phyloP scores from a whole-genome alignment of 30 jellyfish, hydroid and myxozoan species.

The Cassiopea andromeda region DNA sequence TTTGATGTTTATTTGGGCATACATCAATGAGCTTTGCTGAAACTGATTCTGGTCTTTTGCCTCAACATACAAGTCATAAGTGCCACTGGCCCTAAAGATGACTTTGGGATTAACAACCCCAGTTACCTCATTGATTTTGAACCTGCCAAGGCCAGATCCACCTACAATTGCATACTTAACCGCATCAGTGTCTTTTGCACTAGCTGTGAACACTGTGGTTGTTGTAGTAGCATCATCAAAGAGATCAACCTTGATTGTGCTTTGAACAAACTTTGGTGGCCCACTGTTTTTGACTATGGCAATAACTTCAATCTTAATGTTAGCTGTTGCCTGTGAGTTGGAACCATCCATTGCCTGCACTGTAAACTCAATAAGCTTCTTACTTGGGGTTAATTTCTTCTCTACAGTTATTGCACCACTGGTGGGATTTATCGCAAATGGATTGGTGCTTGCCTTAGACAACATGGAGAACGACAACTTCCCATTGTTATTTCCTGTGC shows the following conservation, averaged over 20 bases:
- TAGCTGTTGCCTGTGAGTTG: slow-evolving; percentile 44
- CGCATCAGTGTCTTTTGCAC: slow-evolving; percentile 55
- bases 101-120: slow-evolving; percentile 87
- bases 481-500: slow-evolving; percentile 64
- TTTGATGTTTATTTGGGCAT: slow-evolving; percentile 71
- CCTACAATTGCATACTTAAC: slow-evolving; percentile 67
- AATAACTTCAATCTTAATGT: slow-evolving; percentile 49
- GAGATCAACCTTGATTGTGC: slow-evolving; percentile 73
- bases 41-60: slow-evolving; percentile 83
- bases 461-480: slow-evolving; percentile 64
- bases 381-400: slow-evolving; percentile 37
- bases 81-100: slow-evolving; percentile 45
- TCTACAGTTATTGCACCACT: slow-evolving; percentile 87
- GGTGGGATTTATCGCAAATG: slow-evolving; percentile 66
- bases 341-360: slow-evolving; percentile 82
- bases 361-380: slow-evolving; percentile 10
- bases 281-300: slow-evolving; percentile 57
- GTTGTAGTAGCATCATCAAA: slow-evolving; percentile 54
- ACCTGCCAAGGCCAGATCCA: slow-evolving; percentile 96
- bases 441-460: slow-evolving; percentile 39
- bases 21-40: slow-evolving; percentile 73
- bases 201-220: slow-evolving; percentile 63
- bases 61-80: slow-evolving; percentile 82
- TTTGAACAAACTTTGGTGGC: slow-evolving; percentile 75
- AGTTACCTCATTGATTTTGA: slow-evolving; percentile 66